phyloP scores from a whole-genome alignment of 2,797 vertebrate genomes.

The Etheostoma nigrum region DNA sequence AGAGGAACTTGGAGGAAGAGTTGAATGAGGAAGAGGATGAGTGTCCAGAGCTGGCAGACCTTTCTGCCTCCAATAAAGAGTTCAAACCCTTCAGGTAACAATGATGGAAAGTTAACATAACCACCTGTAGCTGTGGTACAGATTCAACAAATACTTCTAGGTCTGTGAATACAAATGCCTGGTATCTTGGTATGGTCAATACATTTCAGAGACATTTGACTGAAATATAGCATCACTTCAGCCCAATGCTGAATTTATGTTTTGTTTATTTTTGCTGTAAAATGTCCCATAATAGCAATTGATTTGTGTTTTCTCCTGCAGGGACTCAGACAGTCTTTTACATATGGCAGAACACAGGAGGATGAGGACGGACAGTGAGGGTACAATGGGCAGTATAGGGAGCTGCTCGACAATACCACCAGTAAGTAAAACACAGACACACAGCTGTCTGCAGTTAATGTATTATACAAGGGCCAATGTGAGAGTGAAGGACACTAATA shows the following conservation, averaged over 20 bases:
- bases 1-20: slow-evolving; percentile 59
- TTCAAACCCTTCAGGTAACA: slow-evolving; percentile 87
- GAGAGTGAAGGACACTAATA: background rate
- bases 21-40: slow-evolving; percentile 74
- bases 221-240: background rate
- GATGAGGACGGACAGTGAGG: slow-evolving; percentile 88
- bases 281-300: background rate
- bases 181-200: background rate
- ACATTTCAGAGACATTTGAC: background rate
- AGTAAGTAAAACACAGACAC: slow-evolving; percentile 79
- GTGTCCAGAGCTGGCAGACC: slow-evolving; percentile 82
- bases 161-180: background rate
- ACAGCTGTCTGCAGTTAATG: background rate
- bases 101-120: background rate
- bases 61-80: slow-evolving; percentile 84
- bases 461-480: background rate
- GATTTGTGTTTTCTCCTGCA: slow-evolving; percentile 63
- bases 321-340: slow-evolving; percentile 84
- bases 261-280: slow-evolving; percentile 5
- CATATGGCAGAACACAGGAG: slow-evolving; percentile 84
- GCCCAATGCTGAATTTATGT: background rate
- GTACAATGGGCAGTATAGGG: slow-evolving; percentile 84
- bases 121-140: background rate
- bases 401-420: slow-evolving; percentile 94
- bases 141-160: background rate